phyloP scores from a whole-genome alignment of 1,140 invertebrate species.

The Philopotamus ludificatus region DNA sequence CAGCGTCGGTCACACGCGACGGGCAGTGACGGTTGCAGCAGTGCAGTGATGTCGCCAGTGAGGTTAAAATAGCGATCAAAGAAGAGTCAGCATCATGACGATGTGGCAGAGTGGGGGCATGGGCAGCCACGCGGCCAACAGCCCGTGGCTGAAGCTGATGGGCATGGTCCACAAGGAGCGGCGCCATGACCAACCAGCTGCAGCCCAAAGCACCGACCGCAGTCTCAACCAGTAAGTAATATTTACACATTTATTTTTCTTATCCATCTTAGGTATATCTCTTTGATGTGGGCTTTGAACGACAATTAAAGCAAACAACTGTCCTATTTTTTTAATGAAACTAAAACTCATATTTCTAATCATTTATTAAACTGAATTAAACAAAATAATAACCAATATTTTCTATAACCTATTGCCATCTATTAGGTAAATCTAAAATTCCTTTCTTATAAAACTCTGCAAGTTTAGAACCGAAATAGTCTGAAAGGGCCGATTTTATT shows the following conservation, averaged over 20 bases:
- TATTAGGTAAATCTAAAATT: too few relatives aligned
- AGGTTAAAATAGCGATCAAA: neutral
- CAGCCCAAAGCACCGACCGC: slow-evolving; percentile 72
- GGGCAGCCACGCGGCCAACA: slow-evolving; percentile 71
- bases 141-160: slow-evolving; percentile 81
- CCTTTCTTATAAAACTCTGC: too few relatives aligned
- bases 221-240: slow-evolving; percentile 45
- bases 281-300: neutral
- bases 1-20: neutral
- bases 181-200: slow-evolving; percentile 54
- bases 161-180: slow-evolving; percentile 76
- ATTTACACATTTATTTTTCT: too few relatives aligned
- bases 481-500: too few relatives aligned
- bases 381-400: too few relatives aligned
- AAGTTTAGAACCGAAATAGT: too few relatives aligned
- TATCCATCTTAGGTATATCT: neutral
- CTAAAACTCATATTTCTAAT: too few relatives aligned
- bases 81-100: slow-evolving; percentile 53
- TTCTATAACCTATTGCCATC: too few relatives aligned
- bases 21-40: neutral
- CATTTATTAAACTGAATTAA: too few relatives aligned
- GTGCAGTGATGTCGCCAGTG: neutral
- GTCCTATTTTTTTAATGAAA: too few relatives aligned
- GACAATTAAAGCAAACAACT: neutral
- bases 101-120: slow-evolving; percentile 79